phyloP scores from a whole-genome alignment of 2,797 vertebrate species.

The Lepilemur ruficaudatus region DNA sequence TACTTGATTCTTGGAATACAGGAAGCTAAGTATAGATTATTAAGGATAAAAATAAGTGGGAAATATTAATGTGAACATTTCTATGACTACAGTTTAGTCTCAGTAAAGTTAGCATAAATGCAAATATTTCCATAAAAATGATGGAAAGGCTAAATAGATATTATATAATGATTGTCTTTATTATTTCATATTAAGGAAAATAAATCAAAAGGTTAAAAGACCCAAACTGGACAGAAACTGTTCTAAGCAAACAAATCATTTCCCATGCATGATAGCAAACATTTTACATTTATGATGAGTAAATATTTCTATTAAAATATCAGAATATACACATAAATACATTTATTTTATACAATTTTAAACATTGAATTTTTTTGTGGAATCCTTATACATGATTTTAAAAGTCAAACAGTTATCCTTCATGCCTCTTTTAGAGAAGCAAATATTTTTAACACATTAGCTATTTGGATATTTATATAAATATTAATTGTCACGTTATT shows the following conservation, averaged over 20 bases:
- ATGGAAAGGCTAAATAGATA: neutral
- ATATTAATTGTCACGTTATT: neutral
- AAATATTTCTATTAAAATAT: neutral
- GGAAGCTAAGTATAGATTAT: neutral
- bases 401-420: neutral
- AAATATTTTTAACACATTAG: neutral
- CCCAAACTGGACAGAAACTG: neutral
- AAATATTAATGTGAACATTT: neutral
- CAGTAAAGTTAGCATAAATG: neutral
- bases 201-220: neutral
- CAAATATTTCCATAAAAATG: slow-evolving; percentile 2
- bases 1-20: neutral
- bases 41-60: neutral
- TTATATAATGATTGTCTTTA: neutral
- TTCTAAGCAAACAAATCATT: neutral
- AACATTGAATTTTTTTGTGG: neutral
- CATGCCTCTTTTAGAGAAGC: neutral
- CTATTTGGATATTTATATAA: neutral
- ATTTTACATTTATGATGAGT: neutral
- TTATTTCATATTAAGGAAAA: neutral
- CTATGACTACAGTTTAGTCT: neutral
- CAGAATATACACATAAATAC: neutral
- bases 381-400: neutral
- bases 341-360: neutral
- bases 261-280: neutral